Base-by-base conservation (phyloP, 2,888 invertebrate genomes). In the Venusia cambrica region DNA sequence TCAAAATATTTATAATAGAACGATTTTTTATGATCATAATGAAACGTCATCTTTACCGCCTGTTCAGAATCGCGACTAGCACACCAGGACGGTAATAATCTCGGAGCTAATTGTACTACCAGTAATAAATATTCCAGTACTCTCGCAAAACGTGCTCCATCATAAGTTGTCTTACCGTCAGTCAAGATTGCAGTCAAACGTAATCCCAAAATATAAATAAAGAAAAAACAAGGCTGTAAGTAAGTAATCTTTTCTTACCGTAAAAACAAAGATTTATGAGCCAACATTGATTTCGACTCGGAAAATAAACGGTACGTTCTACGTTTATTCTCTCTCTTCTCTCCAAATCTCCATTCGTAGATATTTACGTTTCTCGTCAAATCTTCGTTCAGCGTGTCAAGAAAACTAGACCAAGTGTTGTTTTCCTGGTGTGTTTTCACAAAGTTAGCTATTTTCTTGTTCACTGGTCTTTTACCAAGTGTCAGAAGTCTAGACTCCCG, bases 401-500 rank as follows among this genome's bases (percentile, higher is more conserved):
- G 45, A 40, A 80, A 77, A 17, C 56, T 64, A 0, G 64, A 52
- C 77, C 74, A 77, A 6, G 69, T 57, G 18, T 60, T 65, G 16
- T 48, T 66, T 2, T 75, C 69, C 31, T 72, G 61, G 16, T 77
- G 65, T 4, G 54, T 63, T 6, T 58, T 63, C 1, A 83, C 59
- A 31, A 73, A 72, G 27, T 77, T 72, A 0, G 81, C 62, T 1
- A 81, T 76, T 62, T 83, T 83, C 17, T 73, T 76, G 40, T 81
- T 83, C 0, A 77, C 61, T 0, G 80, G 80, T 7, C 55, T 74
- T 26, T 80, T 77, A 1, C 80, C 80, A 1, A 77, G 40, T 0
- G 74, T 55, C 4, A 81, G 30, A 0, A 81, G 59, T 24, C 54
- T 71, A 0, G 79, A 77, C 54, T 83, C 79, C 10, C 79, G 55